Base-by-base conservation (phyloP, 2,888 invertebrate species). In the Ochlodes sylvanus region DNA sequence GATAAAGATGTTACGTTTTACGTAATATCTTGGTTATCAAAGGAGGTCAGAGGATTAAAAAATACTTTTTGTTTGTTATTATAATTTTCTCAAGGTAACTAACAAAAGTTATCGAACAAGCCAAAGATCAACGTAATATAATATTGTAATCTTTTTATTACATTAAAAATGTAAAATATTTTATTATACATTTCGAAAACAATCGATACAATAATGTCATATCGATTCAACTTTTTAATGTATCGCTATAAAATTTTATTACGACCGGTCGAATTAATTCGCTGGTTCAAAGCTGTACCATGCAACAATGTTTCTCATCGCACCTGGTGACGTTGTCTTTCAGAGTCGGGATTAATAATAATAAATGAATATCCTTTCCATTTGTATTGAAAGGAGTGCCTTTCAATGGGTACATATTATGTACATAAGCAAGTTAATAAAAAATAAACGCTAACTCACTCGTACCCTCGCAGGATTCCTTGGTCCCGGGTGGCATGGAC, bases 261-360 rank as follows among this genome's bases (percentile, higher is more conserved):
- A 50, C 14, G 19, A 38, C 34, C 52, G 41, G 62, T 54, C 21
- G 52, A 52, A 21, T 52, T 52, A 21, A 47, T 47, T 21, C 52
- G 4, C 2, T 21, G 15, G 12, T 63, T 52, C 41, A 19, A 38
- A 62, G 27, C 38, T 12, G 38, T 9, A 38, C 3, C 12, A 17
- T 44, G 32, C 41, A 44, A 64, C 63, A 47, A 12, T 56, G 63
- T 64, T 56, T 55, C 56, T 4, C 54, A 32, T 12, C 9, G 55
- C 41, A 54, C 41, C 54, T 55, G 27, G 7, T 52, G 42, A 55
- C 55, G 32, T 7, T 27, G 42, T 55, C 41, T 42, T 44, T 42
- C 15, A 32, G 19, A 54, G 41, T 42, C 52, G 27, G n/a, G 50
- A 62, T 62, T 62, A 27, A 38, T 2, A 47, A 47, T 47, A 47